Evolutionary conservation across 1,140 invertebrate species (phyloP).

Genomic region (Anagrus nilaparvatae): DNA sequence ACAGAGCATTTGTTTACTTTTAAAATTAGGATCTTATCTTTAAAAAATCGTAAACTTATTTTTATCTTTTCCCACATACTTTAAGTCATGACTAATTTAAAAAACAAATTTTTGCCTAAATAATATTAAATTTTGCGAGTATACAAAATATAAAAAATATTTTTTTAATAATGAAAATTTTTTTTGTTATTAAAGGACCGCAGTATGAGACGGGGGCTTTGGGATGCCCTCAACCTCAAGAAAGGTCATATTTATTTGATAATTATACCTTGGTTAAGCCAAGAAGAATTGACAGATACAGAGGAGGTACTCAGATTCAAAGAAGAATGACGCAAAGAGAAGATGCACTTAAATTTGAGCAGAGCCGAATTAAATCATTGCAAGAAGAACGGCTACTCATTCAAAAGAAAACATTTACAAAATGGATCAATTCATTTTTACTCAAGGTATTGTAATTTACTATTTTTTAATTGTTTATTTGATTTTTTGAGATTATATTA

Average conservation of each 20-base stretch:
- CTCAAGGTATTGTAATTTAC: constrained; percentile 62
- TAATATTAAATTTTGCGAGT: too few relatives aligned
- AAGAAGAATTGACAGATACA: constrained; percentile 22
- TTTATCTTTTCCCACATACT: too few relatives aligned
- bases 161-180: too few relatives aligned
- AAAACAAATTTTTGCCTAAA: too few relatives aligned
- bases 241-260: constrained; percentile 18
- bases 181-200: constrained; percentile 40
- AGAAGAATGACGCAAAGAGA: constrained; percentile 79
- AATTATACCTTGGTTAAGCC: constrained; percentile 17
- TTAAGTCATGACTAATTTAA: too few relatives aligned
- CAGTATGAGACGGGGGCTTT: constrained; percentile 62
- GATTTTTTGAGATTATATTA: too few relatives aligned
- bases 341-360: constrained; percentile 90
- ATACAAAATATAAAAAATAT: too few relatives aligned
- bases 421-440: constrained; percentile 99
- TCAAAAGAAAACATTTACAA: constrained; percentile 99
- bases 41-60: too few relatives aligned
- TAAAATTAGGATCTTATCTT: too few relatives aligned
- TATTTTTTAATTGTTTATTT: constrained; percentile 1
- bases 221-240: constrained; percentile 38
- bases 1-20: too few relatives aligned
- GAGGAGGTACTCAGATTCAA: constrained; percentile 32
- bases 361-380: constrained; percentile 88
- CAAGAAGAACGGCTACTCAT: constrained; percentile 95